These are phyloP conservation scores for Dolichotis patagonum DNA, from an alignment of 2,113 vertebrate species.

Conservation along the genomic window DNA sequence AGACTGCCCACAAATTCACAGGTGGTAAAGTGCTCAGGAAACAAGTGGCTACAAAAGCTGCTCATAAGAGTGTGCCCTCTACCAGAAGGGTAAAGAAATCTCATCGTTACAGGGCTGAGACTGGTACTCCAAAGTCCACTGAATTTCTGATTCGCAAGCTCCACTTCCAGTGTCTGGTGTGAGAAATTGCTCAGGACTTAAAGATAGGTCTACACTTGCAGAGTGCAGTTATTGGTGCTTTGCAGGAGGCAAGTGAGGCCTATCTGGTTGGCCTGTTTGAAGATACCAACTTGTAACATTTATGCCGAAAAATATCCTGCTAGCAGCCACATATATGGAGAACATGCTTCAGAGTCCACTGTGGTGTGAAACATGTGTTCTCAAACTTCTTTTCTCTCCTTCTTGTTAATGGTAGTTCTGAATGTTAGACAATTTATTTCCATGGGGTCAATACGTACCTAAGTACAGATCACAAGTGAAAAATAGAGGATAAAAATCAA, in stretches of 20 bases:
- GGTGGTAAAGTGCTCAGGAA: not conserved
- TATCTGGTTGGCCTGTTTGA: not conserved
- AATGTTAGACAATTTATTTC: not conserved
- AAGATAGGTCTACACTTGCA: not conserved
- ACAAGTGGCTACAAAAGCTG: not conserved
- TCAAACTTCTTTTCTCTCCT: not conserved
- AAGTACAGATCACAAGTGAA: not conserved
- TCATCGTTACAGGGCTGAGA: not conserved
- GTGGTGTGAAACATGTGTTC: not conserved
- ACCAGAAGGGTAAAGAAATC: not conserved
- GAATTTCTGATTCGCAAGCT: not conserved
- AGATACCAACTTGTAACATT: not conserved
- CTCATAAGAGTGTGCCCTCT: not conserved
- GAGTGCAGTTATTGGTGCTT: not conserved
- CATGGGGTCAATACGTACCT: not conserved
- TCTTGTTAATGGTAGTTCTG: not conserved
- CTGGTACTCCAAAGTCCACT: not conserved
- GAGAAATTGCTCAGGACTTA: not conserved
- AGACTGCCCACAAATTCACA: not conserved
- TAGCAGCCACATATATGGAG: not conserved
- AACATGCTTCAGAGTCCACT: not conserved
- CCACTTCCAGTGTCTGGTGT: not conserved
- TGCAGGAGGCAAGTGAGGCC: not conserved
- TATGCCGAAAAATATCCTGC: not conserved
- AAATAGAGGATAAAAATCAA: not conserved